Percentiles rank a stretch among this genome's conserved stretches.
Evolutionary conservation across 2,888 invertebrate genomes (phyloP).

Genomic region (Caprella mutica): DNA sequence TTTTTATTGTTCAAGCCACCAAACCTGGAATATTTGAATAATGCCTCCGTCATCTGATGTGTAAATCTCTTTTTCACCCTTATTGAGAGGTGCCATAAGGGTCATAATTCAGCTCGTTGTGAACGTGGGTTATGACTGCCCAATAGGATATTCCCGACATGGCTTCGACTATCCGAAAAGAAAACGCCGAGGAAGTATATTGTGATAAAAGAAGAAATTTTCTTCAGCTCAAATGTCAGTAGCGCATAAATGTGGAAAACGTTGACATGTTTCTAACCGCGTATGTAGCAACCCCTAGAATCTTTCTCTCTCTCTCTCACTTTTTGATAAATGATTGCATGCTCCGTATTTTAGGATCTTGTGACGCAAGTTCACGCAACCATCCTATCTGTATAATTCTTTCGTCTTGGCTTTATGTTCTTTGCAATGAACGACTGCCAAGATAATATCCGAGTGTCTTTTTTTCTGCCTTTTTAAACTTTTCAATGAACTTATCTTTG

Average conservation of each 20-base stretch:
- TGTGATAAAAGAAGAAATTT: constrained; percentile 6
- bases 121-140: background rate
- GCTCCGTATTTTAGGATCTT: no score
- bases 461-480: no score
- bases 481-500: no score
- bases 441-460: no score
- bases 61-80: background rate
- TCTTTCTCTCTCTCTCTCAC: background rate
- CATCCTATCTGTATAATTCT: no score
- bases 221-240: constrained; percentile 3
- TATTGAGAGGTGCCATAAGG: background rate
- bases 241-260: constrained; percentile 6
- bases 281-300: no score
- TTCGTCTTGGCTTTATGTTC: no score
- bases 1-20: constrained; percentile 17
- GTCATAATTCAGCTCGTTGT: background rate
- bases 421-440: no score
- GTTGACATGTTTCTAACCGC: no score
- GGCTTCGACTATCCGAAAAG: constrained; percentile 10
- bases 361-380: no score
- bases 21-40: constrained; percentile 12
- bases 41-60: background rate
- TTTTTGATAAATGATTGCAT: background rate
- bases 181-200: constrained; percentile 12
- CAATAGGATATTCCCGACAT: constrained; percentile 5